Evolutionary conservation across 2,888 invertebrate genomes (phyloP).

Genomic region (Macrosoma leucophasiata): DNA sequence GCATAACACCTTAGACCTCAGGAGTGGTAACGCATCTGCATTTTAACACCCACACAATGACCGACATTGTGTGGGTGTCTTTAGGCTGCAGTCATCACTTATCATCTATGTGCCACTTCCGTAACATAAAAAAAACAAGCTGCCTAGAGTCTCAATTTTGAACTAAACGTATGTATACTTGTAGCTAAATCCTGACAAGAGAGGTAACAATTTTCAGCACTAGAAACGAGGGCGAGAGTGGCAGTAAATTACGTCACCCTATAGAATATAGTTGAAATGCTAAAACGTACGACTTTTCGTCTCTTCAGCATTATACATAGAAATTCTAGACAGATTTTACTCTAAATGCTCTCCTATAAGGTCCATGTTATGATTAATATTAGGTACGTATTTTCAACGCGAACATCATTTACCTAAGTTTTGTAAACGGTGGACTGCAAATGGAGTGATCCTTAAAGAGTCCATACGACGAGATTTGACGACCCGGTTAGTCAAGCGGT

Average conservation of each 20-base stretch:
- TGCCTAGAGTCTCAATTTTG: too few species aligned
- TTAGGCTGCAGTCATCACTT: too few species aligned
- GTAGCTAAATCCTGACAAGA: constrained; percentile 17
- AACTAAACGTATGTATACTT: not conserved
- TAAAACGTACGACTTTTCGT: constrained; percentile 20
- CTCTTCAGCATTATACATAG: constrained; percentile 16
- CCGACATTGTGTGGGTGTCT: too few species aligned
- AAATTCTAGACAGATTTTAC: not conserved
- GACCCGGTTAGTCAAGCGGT: too few species aligned
- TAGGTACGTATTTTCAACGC: constrained; percentile 19
- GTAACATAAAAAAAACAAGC: too few species aligned
- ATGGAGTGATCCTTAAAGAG: too few species aligned
- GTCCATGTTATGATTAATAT: constrained; percentile 10
- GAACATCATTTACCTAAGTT: constrained; percentile 12
- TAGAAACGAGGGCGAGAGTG: constrained; percentile 40
- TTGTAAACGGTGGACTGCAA: constrained; percentile 1
- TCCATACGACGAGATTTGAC: too few species aligned
- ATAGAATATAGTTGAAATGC: constrained; percentile 23
- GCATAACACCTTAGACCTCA: too few species aligned
- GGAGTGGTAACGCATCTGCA: too few species aligned
- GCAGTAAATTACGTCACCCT: constrained; percentile 44
- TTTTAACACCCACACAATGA: too few species aligned
- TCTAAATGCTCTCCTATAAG: not conserved
- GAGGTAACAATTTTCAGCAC: constrained; percentile 50
- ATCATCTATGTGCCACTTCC: too few species aligned